Evolutionary conservation across 2,797 vertebrate genomes (phyloP).

Genomic region (Halcyon badia): DNA sequence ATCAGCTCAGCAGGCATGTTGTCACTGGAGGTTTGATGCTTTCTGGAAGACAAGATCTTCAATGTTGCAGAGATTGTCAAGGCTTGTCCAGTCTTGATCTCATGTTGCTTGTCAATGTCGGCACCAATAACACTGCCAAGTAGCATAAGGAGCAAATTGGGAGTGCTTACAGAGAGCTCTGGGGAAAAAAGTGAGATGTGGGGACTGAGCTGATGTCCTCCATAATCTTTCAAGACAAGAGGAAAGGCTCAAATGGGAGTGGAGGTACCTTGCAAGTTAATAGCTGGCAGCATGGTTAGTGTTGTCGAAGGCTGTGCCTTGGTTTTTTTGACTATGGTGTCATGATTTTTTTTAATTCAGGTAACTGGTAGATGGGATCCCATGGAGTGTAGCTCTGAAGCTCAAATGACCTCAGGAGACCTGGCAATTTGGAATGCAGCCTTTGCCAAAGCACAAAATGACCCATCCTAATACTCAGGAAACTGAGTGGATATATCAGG

Average conservation of each 20-base stretch:
- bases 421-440: not conserved
- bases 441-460: too few species aligned
- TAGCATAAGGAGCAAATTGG: not conserved
- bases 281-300: not conserved
- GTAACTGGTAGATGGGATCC: not conserved
- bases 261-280: not conserved
- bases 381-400: not conserved
- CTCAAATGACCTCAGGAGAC: not conserved
- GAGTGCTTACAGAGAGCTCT: not conserved
- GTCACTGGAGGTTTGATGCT: not conserved
- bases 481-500: not conserved
- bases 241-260: not conserved
- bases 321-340: not conserved
- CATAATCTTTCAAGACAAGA: not conserved
- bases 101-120: not conserved
- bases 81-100: not conserved
- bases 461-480: not conserved
- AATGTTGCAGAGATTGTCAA: rapidly evolving
- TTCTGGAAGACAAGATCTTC: not conserved
- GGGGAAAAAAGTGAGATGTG: rapidly evolving
- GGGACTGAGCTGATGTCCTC: not conserved
- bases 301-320: not conserved
- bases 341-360: not conserved
- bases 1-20: not conserved
- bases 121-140: not conserved